Evolutionary conservation across 1,140 invertebrate species (phyloP), one percentile per base, ranked within the genome.

Genomic region (Scaptomyza pallida): DNA sequence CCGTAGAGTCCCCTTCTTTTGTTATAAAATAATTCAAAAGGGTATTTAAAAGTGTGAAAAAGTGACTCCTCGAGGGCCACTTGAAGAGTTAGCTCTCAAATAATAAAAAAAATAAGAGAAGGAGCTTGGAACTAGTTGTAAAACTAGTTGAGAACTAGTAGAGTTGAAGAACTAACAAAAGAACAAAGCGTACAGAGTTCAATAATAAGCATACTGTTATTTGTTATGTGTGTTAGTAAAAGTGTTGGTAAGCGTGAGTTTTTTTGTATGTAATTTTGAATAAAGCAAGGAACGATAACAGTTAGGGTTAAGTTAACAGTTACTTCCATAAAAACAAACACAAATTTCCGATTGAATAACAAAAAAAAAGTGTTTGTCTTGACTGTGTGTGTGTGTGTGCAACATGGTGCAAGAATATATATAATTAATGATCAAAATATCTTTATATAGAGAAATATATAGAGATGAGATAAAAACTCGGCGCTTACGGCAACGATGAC

Each of bases 401-500:
- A 55, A 37, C 26, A 30, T 54, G 35, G 23, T 33, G 50, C 37
- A 15, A 43, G 26, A 21, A 45, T 54, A 45, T 63, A 13, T 72
- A 40, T 61, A 26, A 59, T 33, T 23, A 26, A 10, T 43, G n/a
- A 13, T 45, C 35, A 61, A 23, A 5, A 40, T 57, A 35, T 15
- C 33, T 52, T 26, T 15, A 43, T 41, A n/a, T 40, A 13, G 3
- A 61, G n/a, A 50, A 51, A 54, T 33, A 16, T 57, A 19, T 10
- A 23, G 15, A 26, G 41, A 21, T 45, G 19, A 35, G 47, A 40
- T 54, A 57, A 69, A 74, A 89, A 89, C 88, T 89, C 88, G 83
- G 88, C 85, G 81, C 85, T 89, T 90, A 88, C 89, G 82, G 89
- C 89, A 90, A 90, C 89, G 83, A 91, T 89, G 75, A 91, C 89